These are phyloP conservation scores for Cryptotermes secundus DNA, from an alignment of 1,140 invertebrate genomes.

Conservation along the genomic window DNA sequence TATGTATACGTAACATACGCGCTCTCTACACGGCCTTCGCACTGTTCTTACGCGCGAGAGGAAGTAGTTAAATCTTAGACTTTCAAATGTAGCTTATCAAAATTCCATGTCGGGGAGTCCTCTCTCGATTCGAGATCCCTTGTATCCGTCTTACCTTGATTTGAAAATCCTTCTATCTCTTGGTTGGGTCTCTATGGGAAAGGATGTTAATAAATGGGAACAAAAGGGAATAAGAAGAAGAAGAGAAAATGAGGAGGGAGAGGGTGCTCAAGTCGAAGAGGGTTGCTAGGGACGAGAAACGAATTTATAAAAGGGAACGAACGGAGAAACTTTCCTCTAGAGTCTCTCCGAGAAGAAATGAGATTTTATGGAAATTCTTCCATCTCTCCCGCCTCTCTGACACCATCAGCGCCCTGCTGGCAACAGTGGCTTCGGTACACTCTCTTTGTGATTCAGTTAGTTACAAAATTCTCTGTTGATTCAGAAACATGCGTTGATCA, in stretches of 20 bases:
- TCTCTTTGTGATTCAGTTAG: too few relatives aligned
- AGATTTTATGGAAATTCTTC: slow-evolving; percentile 20
- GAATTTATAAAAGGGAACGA: slow-evolving; percentile 10
- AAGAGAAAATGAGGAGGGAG: background rate
- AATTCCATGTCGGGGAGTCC: too few relatives aligned
- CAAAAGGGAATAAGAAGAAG: background rate
- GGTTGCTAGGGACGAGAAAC: slow-evolving; percentile 4
- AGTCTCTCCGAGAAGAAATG: background rate
- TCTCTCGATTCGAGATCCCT: background rate
- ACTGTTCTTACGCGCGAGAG: too few relatives aligned
- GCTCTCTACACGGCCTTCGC: too few relatives aligned
- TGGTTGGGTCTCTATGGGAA: background rate
- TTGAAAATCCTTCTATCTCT: background rate
- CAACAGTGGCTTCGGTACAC: background rate
- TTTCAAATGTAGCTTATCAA: too few relatives aligned
- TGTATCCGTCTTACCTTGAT: background rate
- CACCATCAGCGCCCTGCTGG: background rate
- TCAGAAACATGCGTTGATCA: too few relatives aligned
- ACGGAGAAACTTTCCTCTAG: background rate
- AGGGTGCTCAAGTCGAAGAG: background rate
- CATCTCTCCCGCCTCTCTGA: background rate
- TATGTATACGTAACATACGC: too few relatives aligned
- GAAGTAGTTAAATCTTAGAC: too few relatives aligned
- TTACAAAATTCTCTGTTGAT: too few relatives aligned
- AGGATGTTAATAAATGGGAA: slow-evolving; percentile 7